phyloP scores from a whole-genome alignment of 2,113 vertebrate genomes.

The Lophotis ruficrista region DNA sequence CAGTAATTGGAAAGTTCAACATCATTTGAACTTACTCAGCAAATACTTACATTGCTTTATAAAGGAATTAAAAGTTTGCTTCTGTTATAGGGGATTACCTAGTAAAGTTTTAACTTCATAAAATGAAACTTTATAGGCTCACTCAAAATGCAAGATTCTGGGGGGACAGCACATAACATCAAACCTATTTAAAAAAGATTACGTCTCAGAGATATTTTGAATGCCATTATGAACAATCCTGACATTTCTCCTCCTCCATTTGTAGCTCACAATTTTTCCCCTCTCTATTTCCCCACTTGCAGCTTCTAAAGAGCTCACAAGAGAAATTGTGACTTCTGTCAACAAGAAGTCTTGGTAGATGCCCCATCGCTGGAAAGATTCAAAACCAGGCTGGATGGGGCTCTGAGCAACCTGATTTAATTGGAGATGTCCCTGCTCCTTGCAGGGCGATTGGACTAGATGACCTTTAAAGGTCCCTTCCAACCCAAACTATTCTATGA shows the following conservation, averaged over 20 bases:
- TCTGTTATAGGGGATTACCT: background rate
- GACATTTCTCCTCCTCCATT: background rate
- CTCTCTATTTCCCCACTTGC: background rate
- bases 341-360: background rate
- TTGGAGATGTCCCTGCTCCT: too few relatives aligned
- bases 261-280: background rate
- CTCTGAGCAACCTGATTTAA: too few relatives aligned
- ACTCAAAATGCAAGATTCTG: background rate
- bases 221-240: background rate
- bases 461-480: too few relatives aligned
- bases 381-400: too few relatives aligned
- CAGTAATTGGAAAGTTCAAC: background rate
- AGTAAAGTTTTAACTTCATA: background rate
- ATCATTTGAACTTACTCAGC: background rate
- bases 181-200: background rate
- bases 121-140: background rate
- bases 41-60: background rate
- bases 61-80: background rate
- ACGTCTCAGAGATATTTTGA: background rate
- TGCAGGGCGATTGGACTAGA: too few relatives aligned
- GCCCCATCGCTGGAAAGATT: too few relatives aligned
- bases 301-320: background rate
- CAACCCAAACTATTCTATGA: too few relatives aligned
- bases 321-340: background rate
- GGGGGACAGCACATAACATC: background rate